Conservation (phyloP, 2,113 vertebrate genomes). For the Thymallus thymallus region DNA sequence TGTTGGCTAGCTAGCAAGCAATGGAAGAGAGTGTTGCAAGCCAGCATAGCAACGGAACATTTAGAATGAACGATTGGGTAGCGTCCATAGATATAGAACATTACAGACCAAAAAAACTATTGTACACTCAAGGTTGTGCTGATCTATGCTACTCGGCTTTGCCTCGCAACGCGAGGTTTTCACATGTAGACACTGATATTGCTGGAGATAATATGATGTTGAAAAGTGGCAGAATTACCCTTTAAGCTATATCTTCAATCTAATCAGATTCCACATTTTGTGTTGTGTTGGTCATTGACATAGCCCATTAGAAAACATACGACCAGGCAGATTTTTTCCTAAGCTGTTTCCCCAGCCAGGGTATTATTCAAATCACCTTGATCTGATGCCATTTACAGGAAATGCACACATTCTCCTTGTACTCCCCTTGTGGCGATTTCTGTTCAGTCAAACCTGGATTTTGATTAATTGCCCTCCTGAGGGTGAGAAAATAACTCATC, state of each 20-base stretch:
- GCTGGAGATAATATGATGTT: no score
- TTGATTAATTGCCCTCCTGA: constrained; percentile 9
- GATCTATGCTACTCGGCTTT: no score
- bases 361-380: constrained; percentile 28
- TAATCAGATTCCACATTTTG: background rate
- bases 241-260: background rate
- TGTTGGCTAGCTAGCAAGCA: no score
- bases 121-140: no score
- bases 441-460: constrained; percentile 21
- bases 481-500: constrained; percentile 20
- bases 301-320: background rate
- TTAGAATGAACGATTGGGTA: no score
- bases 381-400: constrained; percentile 26
- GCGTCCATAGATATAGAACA: no score
- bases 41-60: no score
- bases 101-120: no score
- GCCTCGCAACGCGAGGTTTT: no score
- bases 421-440: constrained; percentile 9
- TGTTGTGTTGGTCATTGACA: background rate
- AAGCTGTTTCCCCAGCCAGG: constrained; percentile 11
- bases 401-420: constrained; percentile 15
- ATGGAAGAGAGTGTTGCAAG: no score
- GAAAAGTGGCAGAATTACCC: no score
- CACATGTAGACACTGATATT: no score
- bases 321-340: constrained; percentile 11